Evolutionary conservation across 1,140 invertebrate genomes (phyloP).

Genomic region (Drosophila sucinea): DNA sequence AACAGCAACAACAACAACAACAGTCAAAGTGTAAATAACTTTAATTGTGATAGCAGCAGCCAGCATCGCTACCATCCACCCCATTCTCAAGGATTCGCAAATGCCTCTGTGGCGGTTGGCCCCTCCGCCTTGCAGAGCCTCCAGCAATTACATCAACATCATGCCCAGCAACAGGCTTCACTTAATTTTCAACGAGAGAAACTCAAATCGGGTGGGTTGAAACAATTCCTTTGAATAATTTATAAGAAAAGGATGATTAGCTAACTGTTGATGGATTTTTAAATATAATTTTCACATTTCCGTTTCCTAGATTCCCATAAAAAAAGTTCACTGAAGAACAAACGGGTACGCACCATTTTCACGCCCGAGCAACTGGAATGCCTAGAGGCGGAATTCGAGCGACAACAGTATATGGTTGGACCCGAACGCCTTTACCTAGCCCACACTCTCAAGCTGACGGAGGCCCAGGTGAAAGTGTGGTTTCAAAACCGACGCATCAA

Average conservation of each 20-base stretch:
- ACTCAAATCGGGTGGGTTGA: conserved; percentile 72
- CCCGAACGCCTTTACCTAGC: conserved; percentile 95
- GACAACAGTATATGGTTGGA: conserved; percentile 97
- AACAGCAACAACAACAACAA: conserved; percentile 52
- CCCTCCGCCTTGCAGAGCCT: conserved; percentile 80
- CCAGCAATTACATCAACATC: conserved; percentile 81
- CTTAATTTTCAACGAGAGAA: conserved; percentile 76
- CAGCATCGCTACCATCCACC: conserved; percentile 63
- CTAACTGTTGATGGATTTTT: too few relatives aligned
- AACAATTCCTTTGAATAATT: neutral
- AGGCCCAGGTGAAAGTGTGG: conserved; percentile 98
- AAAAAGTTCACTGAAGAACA: conserved; percentile 84
- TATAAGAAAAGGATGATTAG: too few relatives aligned
- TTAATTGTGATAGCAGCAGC: conserved; percentile 76
- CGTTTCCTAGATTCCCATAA: conserved; percentile 60
- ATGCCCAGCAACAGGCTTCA: conserved; percentile 78
- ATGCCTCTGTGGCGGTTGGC: conserved; percentile 65
- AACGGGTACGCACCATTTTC: conserved; percentile 96
- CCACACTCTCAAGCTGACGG: conserved; percentile 93
- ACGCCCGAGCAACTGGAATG: conserved; percentile 96
- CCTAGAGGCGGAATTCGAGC: conserved; percentile 95
- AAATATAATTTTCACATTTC: neutral
- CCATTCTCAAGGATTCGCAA: conserved; percentile 33
- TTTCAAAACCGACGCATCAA: conserved; percentile 98
- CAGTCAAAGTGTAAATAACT: conserved; percentile 74